Evolutionary conservation across 2,113 vertebrate genomes (phyloP), one percentile per base, ranked within the genome.

Genomic region (Delphinapterus leucas): DNA sequence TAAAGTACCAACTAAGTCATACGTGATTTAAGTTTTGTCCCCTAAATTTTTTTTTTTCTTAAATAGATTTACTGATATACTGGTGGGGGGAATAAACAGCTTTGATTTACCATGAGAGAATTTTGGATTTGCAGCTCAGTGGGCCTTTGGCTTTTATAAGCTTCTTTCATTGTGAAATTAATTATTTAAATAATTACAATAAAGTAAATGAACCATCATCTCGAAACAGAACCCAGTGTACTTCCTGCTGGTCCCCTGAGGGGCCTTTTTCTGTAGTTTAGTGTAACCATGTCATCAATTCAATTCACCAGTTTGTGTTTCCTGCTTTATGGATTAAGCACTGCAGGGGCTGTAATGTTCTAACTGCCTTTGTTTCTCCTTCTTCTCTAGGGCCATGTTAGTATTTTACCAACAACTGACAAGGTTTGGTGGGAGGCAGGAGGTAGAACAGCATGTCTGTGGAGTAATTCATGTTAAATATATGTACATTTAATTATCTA

Each of bases 171-270:
- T 96, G 88, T 96, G 67, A 98, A 96, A 97, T 98, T 97, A 96
- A 96, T 97, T 98, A 96, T 97, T 97, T 98, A 97, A 98, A 96
- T 96, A 97, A 98, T 96, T 95, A 96, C 53, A 96, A 94, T 73
- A 91, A 86, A 93, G 85, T 97, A 97, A 94, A 95, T 97, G 95
- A 96, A 86, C 90, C 85, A 88, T 94, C 88, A 71, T 94, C 81
- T 97, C 61, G 95, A 96, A 96, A 98, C 83, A 95, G 90, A 96
- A 88, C 68, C 80, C 87, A 97, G 91, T 98, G 97, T 97, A 88
- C 93, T 96, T 95, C 93, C 95, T 70, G 92, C 98, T 91, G 91
- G 68, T 93, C 15, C 94, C 91, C 90, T 83, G 88, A 90, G 85
- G 84, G 86, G 20, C 3, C 33, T 80, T 95, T 96, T 95, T 44